Evolutionary conservation across 2,888 invertebrate genomes (phyloP).

Genomic region (Drosophila pullipes): DNA sequence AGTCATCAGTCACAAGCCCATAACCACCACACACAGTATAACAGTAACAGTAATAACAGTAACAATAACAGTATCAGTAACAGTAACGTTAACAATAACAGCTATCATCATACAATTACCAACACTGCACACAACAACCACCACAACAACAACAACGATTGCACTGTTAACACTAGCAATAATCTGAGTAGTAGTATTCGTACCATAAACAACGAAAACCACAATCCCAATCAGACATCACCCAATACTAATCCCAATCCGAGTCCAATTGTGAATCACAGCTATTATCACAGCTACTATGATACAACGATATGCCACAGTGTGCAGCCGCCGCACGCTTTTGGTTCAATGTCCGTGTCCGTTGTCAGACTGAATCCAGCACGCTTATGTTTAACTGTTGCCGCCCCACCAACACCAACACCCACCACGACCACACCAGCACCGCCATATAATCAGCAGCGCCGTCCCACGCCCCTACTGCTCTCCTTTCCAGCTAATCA

Average conservation of each 20-base stretch:
- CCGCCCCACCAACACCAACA: conserved; percentile 39
- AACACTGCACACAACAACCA: conserved; percentile 42
- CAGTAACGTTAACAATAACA: conserved; percentile 32
- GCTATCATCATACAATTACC: conserved; percentile 38
- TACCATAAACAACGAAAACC: conserved; percentile 42
- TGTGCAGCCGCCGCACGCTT: conserved; percentile 46
- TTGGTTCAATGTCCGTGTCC: conserved; percentile 74
- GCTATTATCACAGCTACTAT: conserved; percentile 46
- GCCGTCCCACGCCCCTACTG: conserved; percentile 49
- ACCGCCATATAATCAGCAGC: conserved; percentile 16
- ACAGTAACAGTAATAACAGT: conserved; percentile 44
- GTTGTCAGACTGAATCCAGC: conserved; percentile 73
- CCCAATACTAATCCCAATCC: neutral
- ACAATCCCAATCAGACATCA: conserved; percentile 35
- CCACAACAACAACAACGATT: conserved; percentile 25
- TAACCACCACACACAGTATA: conserved; percentile 36
- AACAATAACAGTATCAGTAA: conserved; percentile 40
- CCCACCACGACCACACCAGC: neutral
- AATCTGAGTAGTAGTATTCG: conserved; percentile 32
- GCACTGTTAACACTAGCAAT: conserved; percentile 43
- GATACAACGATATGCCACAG: conserved; percentile 54
- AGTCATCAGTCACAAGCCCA: conserved; percentile 41
- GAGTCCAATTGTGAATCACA: conserved; percentile 33
- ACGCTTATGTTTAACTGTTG: conserved; percentile 72
- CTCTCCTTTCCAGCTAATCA: conserved; percentile 50